Evolutionary conservation across 2,888 invertebrate species (phyloP).

Genomic region (Pyrrhia umbra): DNA sequence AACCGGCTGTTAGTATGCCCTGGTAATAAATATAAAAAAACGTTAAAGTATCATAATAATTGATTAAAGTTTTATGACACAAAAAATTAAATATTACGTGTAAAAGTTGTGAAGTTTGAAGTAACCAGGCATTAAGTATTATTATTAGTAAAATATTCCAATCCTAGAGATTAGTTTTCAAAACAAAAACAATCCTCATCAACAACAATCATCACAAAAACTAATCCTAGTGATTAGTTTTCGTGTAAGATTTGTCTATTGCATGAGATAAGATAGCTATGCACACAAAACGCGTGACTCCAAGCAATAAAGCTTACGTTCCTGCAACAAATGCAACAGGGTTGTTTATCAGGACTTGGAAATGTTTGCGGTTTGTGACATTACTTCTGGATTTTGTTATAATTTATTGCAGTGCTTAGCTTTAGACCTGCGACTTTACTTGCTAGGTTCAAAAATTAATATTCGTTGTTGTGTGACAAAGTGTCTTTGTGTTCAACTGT

Average conservation of each 20-base stretch:
- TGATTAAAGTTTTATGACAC: too few relatives aligned
- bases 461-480: not conserved
- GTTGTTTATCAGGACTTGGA: conserved; percentile 53
- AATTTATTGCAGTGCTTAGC: conserved; percentile 30
- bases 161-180: too few relatives aligned
- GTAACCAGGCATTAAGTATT: too few relatives aligned
- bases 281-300: conserved; percentile 47
- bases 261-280: conserved; percentile 54
- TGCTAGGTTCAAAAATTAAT: not conserved
- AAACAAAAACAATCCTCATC: too few relatives aligned
- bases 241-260: conserved; percentile 59
- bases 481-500: not conserved
- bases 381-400: conserved; percentile 40
- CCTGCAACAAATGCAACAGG: conserved; percentile 55
- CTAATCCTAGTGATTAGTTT: not conserved
- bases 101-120: too few relatives aligned
- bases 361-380: conserved; percentile 42
- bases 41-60: too few relatives aligned
- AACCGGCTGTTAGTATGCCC: too few relatives aligned
- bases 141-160: too few relatives aligned
- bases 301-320: conserved; percentile 52
- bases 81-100: too few relatives aligned
- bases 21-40: too few relatives aligned
- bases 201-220: too few relatives aligned
- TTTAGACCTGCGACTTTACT: conserved; percentile 14